Base-by-base conservation (phyloP, 2,797 vertebrate genomes). In the Halcyon badia region DNA sequence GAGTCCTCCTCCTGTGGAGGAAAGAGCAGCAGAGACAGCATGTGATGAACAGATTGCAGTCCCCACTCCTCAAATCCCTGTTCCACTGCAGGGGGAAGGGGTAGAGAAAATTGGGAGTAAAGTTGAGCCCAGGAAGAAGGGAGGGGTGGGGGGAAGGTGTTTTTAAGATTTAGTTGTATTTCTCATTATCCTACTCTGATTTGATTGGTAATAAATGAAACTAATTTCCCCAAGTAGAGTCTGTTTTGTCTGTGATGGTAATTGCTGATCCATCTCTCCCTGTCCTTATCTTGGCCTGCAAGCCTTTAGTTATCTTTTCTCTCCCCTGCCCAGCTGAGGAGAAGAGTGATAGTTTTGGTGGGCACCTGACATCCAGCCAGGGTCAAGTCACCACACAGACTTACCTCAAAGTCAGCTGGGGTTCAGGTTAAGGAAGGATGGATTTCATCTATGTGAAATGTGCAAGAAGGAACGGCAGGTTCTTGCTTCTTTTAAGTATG, bases 281-380 rank as follows among this genome's bases (percentile, higher is more conserved):
- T 26, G 21, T 9, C 19, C 35, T 69, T 83, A 26, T 35, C 35
- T 56, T 0, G 0, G 60, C 14, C 14, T 22, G 39, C 0, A 0
- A 65, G 14, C 5, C 8, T 70, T 65, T 56, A 0, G 0, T 31
- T 51, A 9, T 19, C 21, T 46, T 51, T 52, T 52, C 9, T 83
- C 26, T 83, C 12, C 17, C 19, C 5, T 22, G 35, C 10, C 24
- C 37, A 52, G 21, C 37, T 64, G 20, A 76, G 13, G 12, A 64
- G 14, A 6, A 8, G 19, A 62, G 6, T 19, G n/a, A 70, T 0
- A 2, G 19, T 15, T 90, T 71, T 71, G 62, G 30, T 61, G 46
- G 26, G 41, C 52, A 56, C 22, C 4, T 3, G 14, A 6, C 35
- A 10, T 39, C 52, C 69, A 71, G 26, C 3, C 18, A 62, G 24